These are phyloP conservation scores for Andrena minutula DNA, from an alignment of 2,888 invertebrate species.

Conservation along the genomic window DNA sequence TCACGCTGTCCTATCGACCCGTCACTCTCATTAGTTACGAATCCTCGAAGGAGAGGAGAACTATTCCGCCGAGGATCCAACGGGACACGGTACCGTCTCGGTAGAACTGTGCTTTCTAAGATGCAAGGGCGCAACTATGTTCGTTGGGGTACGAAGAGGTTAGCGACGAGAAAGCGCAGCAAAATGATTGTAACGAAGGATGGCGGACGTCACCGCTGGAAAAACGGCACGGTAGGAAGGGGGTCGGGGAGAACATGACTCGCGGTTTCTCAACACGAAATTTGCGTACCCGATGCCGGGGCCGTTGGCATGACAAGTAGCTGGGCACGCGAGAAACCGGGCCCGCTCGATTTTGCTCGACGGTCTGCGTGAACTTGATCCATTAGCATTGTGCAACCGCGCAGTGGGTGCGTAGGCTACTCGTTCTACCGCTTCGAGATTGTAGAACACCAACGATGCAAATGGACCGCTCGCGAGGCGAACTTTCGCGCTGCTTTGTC, in stretches of 20 bases:
- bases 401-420: conserved; percentile 51
- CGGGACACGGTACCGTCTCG: too few species aligned
- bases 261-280: conserved; percentile 35
- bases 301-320: conserved; percentile 43
- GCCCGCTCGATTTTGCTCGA: conserved; percentile 46
- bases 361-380: conserved; percentile 64
- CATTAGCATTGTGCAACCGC: conserved; percentile 63
- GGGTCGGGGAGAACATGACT: conserved; percentile 19
- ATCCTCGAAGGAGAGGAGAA: too few species aligned
- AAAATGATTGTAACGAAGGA: not conserved
- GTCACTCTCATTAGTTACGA: too few species aligned
- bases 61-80: not conserved
- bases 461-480: conserved; percentile 16
- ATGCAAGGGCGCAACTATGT: too few species aligned
- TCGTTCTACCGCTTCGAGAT: conserved; percentile 53
- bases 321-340: conserved; percentile 41
- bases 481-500: conserved; percentile 10
- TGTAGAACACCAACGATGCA: conserved; percentile 27
- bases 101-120: not conserved
- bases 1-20: not conserved
- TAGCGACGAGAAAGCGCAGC: not conserved
- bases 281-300: conserved; percentile 36
- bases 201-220: not conserved
- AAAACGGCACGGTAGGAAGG: not conserved
- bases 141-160: too few species aligned